A percentile compares a stretch with the other conserved stretches of the same genome.
Evolutionary conservation across 2,888 invertebrate genomes (phyloP).

Genomic region (Caenorhabditis wallacei): DNA sequence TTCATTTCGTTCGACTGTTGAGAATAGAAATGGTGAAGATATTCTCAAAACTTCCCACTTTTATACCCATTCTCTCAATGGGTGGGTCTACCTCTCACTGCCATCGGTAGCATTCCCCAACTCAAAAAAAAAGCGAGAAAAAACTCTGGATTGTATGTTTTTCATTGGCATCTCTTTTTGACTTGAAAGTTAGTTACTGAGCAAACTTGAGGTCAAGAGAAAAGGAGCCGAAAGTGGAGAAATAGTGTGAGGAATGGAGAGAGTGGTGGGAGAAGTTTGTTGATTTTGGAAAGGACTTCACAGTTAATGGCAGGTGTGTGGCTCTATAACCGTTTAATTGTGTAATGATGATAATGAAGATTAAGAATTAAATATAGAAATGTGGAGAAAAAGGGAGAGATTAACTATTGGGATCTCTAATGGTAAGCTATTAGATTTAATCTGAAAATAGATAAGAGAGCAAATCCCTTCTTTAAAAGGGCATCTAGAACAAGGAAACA

Average conservation of each 20-base stretch:
- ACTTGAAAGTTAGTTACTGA: constrained; percentile 48
- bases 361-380: not conserved
- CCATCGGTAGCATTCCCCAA: constrained; percentile 39
- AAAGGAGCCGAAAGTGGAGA: not conserved
- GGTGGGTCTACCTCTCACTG: constrained; percentile 36
- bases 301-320: constrained; percentile 22
- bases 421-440: too few species aligned
- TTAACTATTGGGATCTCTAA: too few species aligned
- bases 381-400: not conserved
- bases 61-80: constrained; percentile 46
- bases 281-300: constrained; percentile 42
- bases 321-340: constrained; percentile 38
- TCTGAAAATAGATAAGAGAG: too few species aligned
- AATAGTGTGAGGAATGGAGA: constrained; percentile 15
- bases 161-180: constrained; percentile 20
- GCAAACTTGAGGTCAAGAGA: constrained; percentile 64
- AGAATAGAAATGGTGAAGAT: constrained; percentile 34
- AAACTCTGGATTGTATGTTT: constrained; percentile 33
- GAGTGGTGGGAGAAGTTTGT: constrained; percentile 11
- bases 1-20: constrained; percentile 58
- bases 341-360: constrained; percentile 20
- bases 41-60: not conserved
- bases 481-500: not conserved
- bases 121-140: constrained; percentile 30
- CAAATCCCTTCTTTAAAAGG: too few species aligned